phyloP scores from a whole-genome alignment of 2,797 vertebrate species.

The Falco biarmicus region DNA sequence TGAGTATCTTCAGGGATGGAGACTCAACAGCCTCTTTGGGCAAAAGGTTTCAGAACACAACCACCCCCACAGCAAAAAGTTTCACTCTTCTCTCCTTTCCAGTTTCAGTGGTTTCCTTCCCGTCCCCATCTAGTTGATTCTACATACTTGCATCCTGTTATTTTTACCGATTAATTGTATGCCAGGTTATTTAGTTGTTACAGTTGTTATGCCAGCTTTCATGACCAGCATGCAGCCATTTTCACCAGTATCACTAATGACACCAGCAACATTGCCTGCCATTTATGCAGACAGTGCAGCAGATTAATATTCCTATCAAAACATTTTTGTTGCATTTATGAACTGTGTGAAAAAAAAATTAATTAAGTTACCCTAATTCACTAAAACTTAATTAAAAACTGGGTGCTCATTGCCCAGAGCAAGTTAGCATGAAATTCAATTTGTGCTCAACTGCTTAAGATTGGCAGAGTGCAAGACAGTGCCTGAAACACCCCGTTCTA shows the following conservation, averaged over 20 bases:
- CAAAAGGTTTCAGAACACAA: not conserved
- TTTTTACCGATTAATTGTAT: not conserved
- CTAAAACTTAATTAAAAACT: constrained; percentile 55
- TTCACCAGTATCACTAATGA: not conserved
- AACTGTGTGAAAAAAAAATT: not conserved
- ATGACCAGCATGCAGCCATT: not conserved
- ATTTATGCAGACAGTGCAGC: not conserved
- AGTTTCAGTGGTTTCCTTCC: not conserved
- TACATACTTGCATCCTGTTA: not conserved
- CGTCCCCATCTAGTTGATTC: not conserved
- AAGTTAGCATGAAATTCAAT: constrained; percentile 62
- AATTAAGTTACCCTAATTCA: constrained; percentile 38
- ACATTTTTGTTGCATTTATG: not conserved
- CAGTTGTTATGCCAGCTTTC: not conserved
- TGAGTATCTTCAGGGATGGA: not conserved
- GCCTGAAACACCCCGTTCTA: not conserved
- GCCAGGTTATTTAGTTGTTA: not conserved
- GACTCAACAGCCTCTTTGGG: not conserved
- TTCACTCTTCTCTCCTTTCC: not conserved
- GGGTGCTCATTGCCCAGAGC: not conserved
- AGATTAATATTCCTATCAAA: not conserved
- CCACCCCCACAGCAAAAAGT: not conserved
- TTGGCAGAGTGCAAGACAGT: not conserved
- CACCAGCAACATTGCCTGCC: not conserved
- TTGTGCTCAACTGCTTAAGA: constrained; percentile 26